Evolutionary conservation across 2,888 invertebrate genomes (phyloP).

Genomic region (Catocala nupta): DNA sequence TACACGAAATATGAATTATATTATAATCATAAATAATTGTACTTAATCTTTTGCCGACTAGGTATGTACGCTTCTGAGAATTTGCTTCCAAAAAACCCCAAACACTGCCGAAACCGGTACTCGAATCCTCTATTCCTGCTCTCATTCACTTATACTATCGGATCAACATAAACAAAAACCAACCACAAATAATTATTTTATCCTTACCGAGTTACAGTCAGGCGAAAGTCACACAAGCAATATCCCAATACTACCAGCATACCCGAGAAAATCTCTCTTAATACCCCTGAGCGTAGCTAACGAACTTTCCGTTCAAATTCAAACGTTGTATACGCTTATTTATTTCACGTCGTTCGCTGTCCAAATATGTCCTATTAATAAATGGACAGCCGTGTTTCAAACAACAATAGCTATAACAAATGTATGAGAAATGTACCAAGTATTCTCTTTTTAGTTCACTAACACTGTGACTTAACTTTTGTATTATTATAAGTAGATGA

Average conservation of each 20-base stretch:
- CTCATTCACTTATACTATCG: too few species aligned
- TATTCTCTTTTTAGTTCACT: conserved; percentile 53
- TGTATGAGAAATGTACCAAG: conserved; percentile 65
- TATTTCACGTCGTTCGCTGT: conserved; percentile 73
- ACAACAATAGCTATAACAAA: conserved; percentile 72
- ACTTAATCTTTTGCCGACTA: too few species aligned
- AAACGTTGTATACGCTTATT: conserved; percentile 67
- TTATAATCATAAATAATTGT: too few species aligned
- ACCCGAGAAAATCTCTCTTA: conserved; percentile 1
- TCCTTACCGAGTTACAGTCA: too few species aligned
- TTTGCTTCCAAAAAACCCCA: too few species aligned
- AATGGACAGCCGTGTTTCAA: conserved; percentile 67
- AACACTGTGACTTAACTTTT: conserved; percentile 34
- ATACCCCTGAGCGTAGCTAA: conserved; percentile 43
- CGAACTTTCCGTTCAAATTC: conserved; percentile 42
- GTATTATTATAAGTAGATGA: conserved; percentile 5
- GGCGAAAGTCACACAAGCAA: too few species aligned
- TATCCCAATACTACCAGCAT: neutral
- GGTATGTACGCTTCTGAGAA: too few species aligned
- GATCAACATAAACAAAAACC: too few species aligned
- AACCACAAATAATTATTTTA: too few species aligned
- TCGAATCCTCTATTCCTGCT: too few species aligned
- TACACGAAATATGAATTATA: too few species aligned
- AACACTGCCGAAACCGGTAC: too few species aligned
- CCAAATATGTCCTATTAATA: conserved; percentile 85